A percentile compares a stretch with the other conserved stretches of the same genome.
Conservation (phyloP, 23 tunicate species). For the Corella eumyota region DNA sequence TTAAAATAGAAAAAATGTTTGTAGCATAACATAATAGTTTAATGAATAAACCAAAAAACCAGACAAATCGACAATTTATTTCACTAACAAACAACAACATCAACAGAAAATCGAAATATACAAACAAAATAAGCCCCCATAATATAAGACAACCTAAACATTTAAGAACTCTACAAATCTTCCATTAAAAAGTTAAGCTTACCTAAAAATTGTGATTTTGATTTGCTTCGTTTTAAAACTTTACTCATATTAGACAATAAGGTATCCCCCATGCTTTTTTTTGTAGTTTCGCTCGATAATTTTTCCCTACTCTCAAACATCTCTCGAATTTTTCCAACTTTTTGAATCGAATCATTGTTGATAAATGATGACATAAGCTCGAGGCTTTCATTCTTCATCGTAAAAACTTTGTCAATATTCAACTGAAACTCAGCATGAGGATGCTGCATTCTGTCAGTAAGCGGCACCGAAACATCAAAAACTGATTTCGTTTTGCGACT, state of each 20-base stretch:
- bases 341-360: constrained; percentile 45
- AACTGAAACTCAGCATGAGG: constrained; percentile 25
- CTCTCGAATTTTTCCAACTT: constrained; percentile 9
- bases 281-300: not conserved
- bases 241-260: constrained; percentile 18
- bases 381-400: constrained; percentile 2
- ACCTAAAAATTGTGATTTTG: constrained; percentile 6
- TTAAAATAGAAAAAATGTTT: no score
- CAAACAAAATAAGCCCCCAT: no score
- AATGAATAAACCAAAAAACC: no score
- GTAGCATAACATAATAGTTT: no score
- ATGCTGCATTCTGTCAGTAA: constrained; percentile 14
- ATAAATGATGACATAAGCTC: constrained; percentile 42
- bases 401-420: constrained; percentile 3
- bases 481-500: constrained; percentile 14
- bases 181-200: no score
- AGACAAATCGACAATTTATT: no score
- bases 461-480: constrained; percentile 23
- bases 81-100: no score
- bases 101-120: no score
- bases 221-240: constrained; percentile 19
- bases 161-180: no score
- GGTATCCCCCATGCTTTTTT: not conserved
- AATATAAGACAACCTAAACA: no score
- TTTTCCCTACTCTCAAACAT: constrained; percentile 13